Evolutionary conservation across 2,888 invertebrate genomes (phyloP).

Genomic region (Campoplex nolae): DNA sequence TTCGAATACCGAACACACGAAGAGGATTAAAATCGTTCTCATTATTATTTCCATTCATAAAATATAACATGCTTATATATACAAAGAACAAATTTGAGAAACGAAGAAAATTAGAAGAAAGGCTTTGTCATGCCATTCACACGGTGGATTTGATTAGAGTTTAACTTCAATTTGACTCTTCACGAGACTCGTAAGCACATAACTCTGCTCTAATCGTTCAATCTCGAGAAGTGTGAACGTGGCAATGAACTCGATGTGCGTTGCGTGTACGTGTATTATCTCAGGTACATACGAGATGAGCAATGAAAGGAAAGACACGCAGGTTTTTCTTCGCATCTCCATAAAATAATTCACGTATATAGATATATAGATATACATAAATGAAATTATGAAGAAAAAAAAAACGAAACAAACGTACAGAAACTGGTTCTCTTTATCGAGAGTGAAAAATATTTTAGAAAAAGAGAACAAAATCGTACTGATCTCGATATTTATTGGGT

Average conservation of each 20-base stretch:
- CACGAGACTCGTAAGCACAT: constrained; percentile 12
- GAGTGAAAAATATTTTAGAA: constrained; percentile 54
- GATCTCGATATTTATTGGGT: constrained; percentile 20
- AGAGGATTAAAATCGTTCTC: neutral
- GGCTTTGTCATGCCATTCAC: neutral
- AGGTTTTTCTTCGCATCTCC: constrained; percentile 2
- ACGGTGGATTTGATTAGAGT: neutral
- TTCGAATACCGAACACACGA: neutral
- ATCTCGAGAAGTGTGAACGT: constrained; percentile 61
- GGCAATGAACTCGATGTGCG: constrained; percentile 49
- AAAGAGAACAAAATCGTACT: constrained; percentile 11
- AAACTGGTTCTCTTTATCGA: constrained; percentile 63
- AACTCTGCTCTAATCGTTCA: constrained; percentile 49
- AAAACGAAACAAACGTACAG: constrained; percentile 20
- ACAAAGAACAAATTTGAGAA: neutral
- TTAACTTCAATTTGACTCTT: neutral
- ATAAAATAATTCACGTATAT: constrained; percentile 24
- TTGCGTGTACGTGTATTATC: constrained; percentile 46
- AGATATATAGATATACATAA: neutral
- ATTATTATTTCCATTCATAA: neutral
- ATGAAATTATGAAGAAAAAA: too few species aligned
- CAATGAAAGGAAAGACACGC: constrained; percentile 32
- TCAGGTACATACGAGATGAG: neutral
- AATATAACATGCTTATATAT: neutral
- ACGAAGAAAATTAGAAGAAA: neutral